Evolutionary conservation across 2,797 vertebrate species (phyloP), one percentile per base, ranked within the genome.

Genomic region (Carduelis carduelis): DNA sequence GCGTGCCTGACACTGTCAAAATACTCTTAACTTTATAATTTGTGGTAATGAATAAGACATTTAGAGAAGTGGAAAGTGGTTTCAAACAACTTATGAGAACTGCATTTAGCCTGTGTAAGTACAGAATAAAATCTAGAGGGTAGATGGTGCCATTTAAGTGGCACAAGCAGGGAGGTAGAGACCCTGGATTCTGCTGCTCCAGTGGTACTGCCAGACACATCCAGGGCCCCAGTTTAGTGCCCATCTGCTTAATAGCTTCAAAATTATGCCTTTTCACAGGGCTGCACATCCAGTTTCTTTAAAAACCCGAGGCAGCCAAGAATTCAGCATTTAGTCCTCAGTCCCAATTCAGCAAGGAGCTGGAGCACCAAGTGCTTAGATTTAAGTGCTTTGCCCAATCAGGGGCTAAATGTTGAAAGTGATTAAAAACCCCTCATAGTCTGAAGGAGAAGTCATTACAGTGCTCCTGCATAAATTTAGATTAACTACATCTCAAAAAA

Each of bases 381-480:
- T 44, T 17, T 65, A 88, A 96, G 94, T 90, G 91, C 83, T 94
- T 70, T 91, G 74, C 84, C 90, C 86, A 81, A 83, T 94, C 84
- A 89, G 80, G 68, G 83, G 52, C 68, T 88, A 88, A 75, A 90
- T 66, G 87, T 71, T 81, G 66, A 88, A 92, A 93, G 81, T 85
- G 91, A 95, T 91, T 96, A 91, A 96, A 96, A 68, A 14, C 44
- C 57, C 90, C 90, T 95, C 71, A 56, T 61, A 93, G 81, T 72
- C 85, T 95, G 71, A 92, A 95, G 80, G 63, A 95, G 65, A 85
- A 94, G 44, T 84, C 95, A 93, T 96, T 93, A 93, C 72, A 71
- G 60, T 78, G 59, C 64, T 91, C 83, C 77, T 90, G 91, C 86
- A 96, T 92, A 93, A 94, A 95, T 92, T 92, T 83, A 87, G 49